A percentile compares a stretch with the other conserved stretches of the same genome.
Evolutionary conservation across 2,797 vertebrate genomes (phyloP).

Genomic region (Peromyscus aztecus): DNA sequence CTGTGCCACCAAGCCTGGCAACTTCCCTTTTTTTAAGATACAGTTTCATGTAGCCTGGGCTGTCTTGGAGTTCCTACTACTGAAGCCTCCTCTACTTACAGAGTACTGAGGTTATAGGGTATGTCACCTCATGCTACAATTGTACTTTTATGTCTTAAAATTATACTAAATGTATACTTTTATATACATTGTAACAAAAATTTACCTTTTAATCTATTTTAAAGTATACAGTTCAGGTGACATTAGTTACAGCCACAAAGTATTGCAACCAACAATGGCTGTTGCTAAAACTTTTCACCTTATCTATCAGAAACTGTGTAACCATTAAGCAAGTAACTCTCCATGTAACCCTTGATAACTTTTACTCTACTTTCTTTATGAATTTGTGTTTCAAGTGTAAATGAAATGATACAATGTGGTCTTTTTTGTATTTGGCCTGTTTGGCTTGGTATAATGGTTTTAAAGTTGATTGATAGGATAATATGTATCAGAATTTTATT

Average conservation of each 20-base stretch:
- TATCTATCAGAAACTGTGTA: constrained; percentile 26
- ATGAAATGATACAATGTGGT: not conserved
- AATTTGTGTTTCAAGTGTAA: constrained; percentile 35
- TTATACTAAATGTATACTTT: not conserved
- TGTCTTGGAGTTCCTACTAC: not conserved
- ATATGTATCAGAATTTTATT: constrained; percentile 40
- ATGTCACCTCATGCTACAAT: not conserved
- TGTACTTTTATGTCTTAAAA: not conserved
- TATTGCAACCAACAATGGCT: not conserved
- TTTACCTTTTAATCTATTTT: constrained; percentile 13
- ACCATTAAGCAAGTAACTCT: not conserved
- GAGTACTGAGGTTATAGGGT: not conserved
- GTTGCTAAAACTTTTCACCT: constrained; percentile 37
- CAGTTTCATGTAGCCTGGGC: not conserved
- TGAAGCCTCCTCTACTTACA: not conserved
- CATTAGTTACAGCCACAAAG: constrained; percentile 32
- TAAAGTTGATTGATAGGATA: not conserved
- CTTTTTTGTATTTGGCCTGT: not conserved
- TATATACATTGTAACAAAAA: constrained; percentile 39
- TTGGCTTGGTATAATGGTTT: constrained; percentile 46
- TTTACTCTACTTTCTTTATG: constrained; percentile 25
- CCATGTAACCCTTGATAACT: not conserved
- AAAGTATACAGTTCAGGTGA: not conserved
- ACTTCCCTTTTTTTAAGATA: not conserved
- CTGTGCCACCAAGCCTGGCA: not conserved